Percentiles rank a stretch among this genome's conserved stretches.
Conservation (phyloP, 37 sponge, comb jelly and placozoan species). For the Haliclona indistincta region DNA sequence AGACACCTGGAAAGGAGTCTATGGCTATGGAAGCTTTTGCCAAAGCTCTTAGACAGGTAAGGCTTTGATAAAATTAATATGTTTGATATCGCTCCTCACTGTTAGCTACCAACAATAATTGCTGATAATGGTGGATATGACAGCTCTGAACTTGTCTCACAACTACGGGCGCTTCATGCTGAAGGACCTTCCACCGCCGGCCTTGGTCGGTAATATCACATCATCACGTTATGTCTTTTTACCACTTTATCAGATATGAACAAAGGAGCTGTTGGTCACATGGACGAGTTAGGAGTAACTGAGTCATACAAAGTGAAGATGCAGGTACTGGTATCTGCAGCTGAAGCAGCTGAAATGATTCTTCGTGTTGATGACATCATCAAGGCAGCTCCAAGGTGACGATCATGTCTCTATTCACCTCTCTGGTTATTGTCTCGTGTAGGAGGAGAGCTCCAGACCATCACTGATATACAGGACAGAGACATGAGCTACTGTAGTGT, state of each 20-base stretch:
- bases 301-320: slow-evolving; percentile 94
- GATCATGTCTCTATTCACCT: too few species aligned
- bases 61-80: neutral
- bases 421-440: too few species aligned
- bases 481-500: too few species aligned
- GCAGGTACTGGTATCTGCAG: slow-evolving; percentile 87
- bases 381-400: slow-evolving; percentile 87
- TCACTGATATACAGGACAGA: too few species aligned
- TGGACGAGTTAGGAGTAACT: slow-evolving; percentile 88
- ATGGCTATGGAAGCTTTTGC: slow-evolving; percentile 96
- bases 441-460: too few species aligned
- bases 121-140: slow-evolving; percentile 99
- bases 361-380: slow-evolving; percentile 95
- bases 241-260: slow-evolving; percentile 70
- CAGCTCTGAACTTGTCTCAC: slow-evolving; percentile 87
- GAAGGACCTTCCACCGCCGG: slow-evolving; percentile 80
- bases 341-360: slow-evolving; percentile 98
- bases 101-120: slow-evolving; percentile 91
- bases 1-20: slow-evolving; percentile 95
- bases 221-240: neutral
- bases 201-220: slow-evolving; percentile 53
- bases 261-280: slow-evolving; percentile 80
- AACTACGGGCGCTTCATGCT: slow-evolving; percentile 87
- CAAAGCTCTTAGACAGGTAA: slow-evolving; percentile 81
- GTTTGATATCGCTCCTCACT: neutral